Evolutionary conservation across 2,888 invertebrate species (phyloP), one percentile per base, ranked within the genome.

Genomic region (Ganaspis brasiliensis): DNA sequence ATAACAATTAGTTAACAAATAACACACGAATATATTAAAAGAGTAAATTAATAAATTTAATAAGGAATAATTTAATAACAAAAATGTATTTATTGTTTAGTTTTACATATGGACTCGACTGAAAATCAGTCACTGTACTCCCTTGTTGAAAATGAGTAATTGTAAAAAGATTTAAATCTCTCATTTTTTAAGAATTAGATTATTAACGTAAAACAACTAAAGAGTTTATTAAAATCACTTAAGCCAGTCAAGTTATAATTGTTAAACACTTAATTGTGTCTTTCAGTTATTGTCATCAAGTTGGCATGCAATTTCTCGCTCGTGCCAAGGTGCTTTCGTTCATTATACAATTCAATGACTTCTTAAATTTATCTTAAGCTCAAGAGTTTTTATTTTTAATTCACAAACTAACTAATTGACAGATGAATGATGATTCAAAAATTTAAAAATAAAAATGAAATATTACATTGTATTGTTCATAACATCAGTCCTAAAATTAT

Each of bases 211-310:
- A n/a, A 52, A 14, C 24, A 71, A 52, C 26, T n/a, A 16, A 26
- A 24, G 31, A 72, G 49, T 72, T 52, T 31, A 55, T 52, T 16
- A 5, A 55, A 52, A 52, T 35, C 31, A 72, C 12, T 55, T 55
- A 1, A 72, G 55, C 72, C n/a, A 52, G 19, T 35, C 21, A 16
- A 71, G 26, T 72, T 31, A 19, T 55, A 71, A 52, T 71, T 72
- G 72, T 72, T 31, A 21, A 72, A 9, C 10, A 10, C 21, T 31
- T 52, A 3, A 26, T 35, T 55, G 31, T 31, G 31, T 31, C 31
- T 31, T 31, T 31, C 31, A 31, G 2, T 72, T 52, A 26, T 71
- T 40, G 61, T 37, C 19, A 19, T 14, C 19, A 21, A 45, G n/a
- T 45, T 67, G 63, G 40, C 63, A 67, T 14, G 8, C 21, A n/a